Evolutionary conservation across 1,140 invertebrate species (phyloP).

Genomic region (Trichogramma pretiosum): DNA sequence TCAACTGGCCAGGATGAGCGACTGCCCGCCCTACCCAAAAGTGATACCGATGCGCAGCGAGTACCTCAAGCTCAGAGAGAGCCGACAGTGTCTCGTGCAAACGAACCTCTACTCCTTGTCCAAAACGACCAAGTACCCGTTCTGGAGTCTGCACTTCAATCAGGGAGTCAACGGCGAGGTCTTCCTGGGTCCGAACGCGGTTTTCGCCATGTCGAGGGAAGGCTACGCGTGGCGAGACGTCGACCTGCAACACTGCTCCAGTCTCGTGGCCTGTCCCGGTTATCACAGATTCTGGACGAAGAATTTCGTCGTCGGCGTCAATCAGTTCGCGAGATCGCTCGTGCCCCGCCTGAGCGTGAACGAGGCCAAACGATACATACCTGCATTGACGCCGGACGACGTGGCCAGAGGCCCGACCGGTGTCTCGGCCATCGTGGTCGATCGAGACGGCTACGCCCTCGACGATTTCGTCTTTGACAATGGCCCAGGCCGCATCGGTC

Average conservation of each 20-base stretch:
- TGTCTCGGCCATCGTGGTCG: constrained; percentile 91
- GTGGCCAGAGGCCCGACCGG: constrained; percentile 79
- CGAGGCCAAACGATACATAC: constrained; percentile 79
- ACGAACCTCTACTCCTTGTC: constrained; percentile 98
- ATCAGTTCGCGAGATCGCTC: constrained; percentile 76
- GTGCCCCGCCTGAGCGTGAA: constrained; percentile 69
- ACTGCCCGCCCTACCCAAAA: constrained; percentile 71
- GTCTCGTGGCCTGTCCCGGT: constrained; percentile 71
- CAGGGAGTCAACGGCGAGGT: constrained; percentile 89
- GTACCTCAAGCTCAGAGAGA: constrained; percentile 75
- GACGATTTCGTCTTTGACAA: constrained; percentile 96
- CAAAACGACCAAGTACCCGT: constrained; percentile 90
- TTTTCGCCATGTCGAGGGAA: constrained; percentile 86
- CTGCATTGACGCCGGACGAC: constrained; percentile 64
- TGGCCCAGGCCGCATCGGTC: constrained; percentile 56
- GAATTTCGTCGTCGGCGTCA: constrained; percentile 69
- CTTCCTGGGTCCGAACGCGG: constrained; percentile 95
- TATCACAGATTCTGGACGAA: constrained; percentile 75
- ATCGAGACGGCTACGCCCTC: constrained; percentile 74
- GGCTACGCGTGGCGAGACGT: constrained; percentile 92
- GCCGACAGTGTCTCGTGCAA: constrained; percentile 71
- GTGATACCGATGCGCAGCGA: constrained; percentile 96
- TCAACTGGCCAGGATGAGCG: constrained; percentile 76
- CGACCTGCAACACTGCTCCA: constrained; percentile 68
- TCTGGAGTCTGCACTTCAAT: constrained; percentile 96